Evolutionary conservation across 2,888 invertebrate species (phyloP).

Genomic region (Bursaphelenchus okinawaensis): DNA sequence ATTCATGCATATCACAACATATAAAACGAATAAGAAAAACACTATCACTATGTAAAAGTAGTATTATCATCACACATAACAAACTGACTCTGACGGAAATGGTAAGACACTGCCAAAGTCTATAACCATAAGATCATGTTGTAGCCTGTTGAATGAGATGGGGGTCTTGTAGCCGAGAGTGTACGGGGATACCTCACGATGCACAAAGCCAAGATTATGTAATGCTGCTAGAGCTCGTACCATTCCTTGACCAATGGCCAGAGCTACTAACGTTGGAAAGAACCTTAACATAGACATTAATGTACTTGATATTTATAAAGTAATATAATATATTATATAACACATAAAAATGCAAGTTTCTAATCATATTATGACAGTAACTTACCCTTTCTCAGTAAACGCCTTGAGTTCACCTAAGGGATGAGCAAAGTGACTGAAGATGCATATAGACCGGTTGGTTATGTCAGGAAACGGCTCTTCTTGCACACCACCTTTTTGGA

Average conservation of each 20-base stretch:
- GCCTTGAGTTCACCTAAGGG: conserved; percentile 11
- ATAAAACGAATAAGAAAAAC: no score
- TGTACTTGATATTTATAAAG: no score
- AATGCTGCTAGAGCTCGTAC: conserved; percentile 22
- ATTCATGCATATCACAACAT: no score
- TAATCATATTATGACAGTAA: neutral
- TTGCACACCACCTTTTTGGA: conserved; percentile 9
- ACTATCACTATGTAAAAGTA: no score
- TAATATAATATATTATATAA: no score
- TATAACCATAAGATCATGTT: conserved; percentile 14
- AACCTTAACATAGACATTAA: conserved; percentile 9
- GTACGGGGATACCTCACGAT: conserved; percentile 14
- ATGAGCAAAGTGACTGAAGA: conserved; percentile 10
- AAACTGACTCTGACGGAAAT: conserved; percentile 16
- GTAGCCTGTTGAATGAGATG: conserved; percentile 14
- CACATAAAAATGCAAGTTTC: no score
- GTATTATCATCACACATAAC: no score
- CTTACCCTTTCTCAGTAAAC: conserved; percentile 15
- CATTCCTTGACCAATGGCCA: conserved; percentile 16
- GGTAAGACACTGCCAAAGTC: conserved; percentile 23
- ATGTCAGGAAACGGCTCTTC: conserved; percentile 16
- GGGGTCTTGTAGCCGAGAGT: conserved; percentile 14
- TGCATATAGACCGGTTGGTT: conserved; percentile 18
- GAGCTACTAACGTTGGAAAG: conserved; percentile 5
- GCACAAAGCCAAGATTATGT: conserved; percentile 16